Percentiles rank a stretch among this genome's conserved stretches.
Evolutionary conservation across 2,888 invertebrate species (phyloP).

Genomic region (Mesochorus sp.): DNA sequence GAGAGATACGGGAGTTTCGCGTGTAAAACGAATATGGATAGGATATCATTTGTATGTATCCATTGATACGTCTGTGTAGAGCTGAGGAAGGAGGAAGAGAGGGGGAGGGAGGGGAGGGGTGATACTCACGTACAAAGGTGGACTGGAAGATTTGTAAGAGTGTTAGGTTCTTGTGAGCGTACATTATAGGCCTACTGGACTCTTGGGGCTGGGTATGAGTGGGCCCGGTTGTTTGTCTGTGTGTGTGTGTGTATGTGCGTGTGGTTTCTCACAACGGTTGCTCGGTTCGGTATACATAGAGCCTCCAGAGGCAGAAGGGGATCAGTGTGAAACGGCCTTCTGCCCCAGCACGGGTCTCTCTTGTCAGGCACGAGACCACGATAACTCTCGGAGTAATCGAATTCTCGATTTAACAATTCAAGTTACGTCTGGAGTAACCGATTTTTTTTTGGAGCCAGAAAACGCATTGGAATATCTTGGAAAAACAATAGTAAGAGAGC

Average conservation of each 20-base stretch:
- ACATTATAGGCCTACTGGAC: background rate
- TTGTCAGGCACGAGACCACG: slow-evolving; percentile 24
- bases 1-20: background rate
- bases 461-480: background rate
- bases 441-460: background rate
- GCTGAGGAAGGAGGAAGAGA: no score
- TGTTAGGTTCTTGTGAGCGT: slow-evolving; percentile 30
- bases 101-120: no score
- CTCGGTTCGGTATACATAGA: slow-evolving; percentile 72
- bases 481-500: background rate
- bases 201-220: background rate
- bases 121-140: background rate
- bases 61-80: background rate
- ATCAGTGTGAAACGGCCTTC: slow-evolving; percentile 80
- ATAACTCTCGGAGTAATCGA: slow-evolving; percentile 23
- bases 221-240: background rate
- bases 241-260: background rate
- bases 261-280: slow-evolving; percentile 33
- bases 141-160: slow-evolving; percentile 11
- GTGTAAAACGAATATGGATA: background rate
- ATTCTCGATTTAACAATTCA: background rate
- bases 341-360: slow-evolving; percentile 68
- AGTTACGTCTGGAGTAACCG: background rate
- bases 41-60: background rate
- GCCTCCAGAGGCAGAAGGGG: slow-evolving; percentile 74